Conservation (phyloP, 2,797 vertebrate species). For the Eurystomus glaucurus region DNA sequence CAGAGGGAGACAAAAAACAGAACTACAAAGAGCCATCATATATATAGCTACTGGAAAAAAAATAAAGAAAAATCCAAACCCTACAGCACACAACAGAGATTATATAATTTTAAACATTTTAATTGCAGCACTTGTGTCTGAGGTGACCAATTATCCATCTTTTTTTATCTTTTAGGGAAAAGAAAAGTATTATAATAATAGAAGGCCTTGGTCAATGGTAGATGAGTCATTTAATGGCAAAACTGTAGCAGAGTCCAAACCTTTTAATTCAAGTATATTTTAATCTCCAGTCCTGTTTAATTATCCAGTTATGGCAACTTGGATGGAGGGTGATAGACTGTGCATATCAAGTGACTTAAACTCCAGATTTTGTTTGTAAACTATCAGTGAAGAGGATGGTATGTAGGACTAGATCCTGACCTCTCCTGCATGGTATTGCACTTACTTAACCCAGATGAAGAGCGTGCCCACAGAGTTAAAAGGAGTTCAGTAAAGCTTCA, state of each 20-base stretch:
- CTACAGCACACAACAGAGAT: neutral
- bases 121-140: neutral
- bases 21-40: neutral
- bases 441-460: neutral
- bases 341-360: neutral
- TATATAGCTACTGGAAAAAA: neutral
- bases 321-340: neutral
- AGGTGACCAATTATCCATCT: neutral
- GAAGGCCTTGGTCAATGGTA: neutral
- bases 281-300: neutral
- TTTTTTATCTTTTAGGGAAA: neutral
- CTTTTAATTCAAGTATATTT: constrained; percentile 13
- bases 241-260: neutral
- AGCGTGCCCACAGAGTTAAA: neutral
- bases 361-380: constrained; percentile 4
- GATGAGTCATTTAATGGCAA: constrained; percentile 28
- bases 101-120: neutral
- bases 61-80: neutral
- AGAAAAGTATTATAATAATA: neutral
- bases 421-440: neutral
- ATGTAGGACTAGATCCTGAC: neutral
- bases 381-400: neutral
- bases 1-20: neutral
- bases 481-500: neutral
- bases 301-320: neutral